Percentiles rank a stretch among this genome's conserved stretches.
Evolutionary conservation across 2,113 vertebrate species (phyloP).

Genomic region (Verasper variegatus): DNA sequence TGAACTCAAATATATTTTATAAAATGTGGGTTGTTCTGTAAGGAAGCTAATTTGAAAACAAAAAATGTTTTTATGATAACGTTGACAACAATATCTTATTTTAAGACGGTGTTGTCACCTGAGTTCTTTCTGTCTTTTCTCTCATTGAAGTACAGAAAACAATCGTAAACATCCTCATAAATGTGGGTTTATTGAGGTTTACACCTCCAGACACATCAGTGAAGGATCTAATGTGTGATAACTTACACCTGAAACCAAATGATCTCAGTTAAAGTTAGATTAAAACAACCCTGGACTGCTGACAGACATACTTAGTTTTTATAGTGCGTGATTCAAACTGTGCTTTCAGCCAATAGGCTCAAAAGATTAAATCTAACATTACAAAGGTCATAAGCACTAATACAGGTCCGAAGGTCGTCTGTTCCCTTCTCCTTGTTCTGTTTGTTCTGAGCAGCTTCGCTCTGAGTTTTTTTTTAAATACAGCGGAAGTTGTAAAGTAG

Average conservation of each 20-base stretch:
- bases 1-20: background rate
- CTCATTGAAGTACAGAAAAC: background rate
- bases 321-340: background rate
- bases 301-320: too few species aligned
- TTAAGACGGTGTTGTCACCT: background rate
- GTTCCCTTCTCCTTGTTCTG: too few species aligned
- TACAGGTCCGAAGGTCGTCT: slow-evolving; percentile 45
- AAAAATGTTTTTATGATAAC: background rate
- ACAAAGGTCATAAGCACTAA: slow-evolving; percentile 32
- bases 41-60: too few species aligned
- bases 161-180: background rate
- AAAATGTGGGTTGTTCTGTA: too few species aligned
- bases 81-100: too few species aligned
- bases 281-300: too few species aligned
- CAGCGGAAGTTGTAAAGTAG: background rate
- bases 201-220: background rate
- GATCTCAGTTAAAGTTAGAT: too few species aligned
- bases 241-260: background rate
- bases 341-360: background rate
- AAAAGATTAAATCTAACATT: background rate
- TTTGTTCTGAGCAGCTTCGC: too few species aligned
- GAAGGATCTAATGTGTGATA: too few species aligned
- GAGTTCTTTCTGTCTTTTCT: background rate
- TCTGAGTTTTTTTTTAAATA: background rate
- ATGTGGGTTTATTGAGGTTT: slow-evolving; percentile 2